Evolutionary conservation across 2,888 invertebrate species (phyloP).

Genomic region (Cryptus armator): DNA sequence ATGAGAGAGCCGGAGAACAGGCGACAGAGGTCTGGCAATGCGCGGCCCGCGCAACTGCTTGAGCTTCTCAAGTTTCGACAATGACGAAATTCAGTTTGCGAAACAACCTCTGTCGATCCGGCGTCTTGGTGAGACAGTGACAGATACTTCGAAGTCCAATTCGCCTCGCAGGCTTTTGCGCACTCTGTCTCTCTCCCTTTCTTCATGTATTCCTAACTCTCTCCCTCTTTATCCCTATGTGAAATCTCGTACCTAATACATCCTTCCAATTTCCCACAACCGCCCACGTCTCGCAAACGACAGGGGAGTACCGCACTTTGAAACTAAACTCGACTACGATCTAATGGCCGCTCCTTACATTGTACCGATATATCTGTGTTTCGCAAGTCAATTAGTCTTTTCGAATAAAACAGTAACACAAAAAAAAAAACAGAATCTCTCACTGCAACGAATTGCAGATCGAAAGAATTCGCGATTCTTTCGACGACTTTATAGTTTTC

Average conservation of each 20-base stretch:
- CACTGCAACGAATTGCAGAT: not conserved
- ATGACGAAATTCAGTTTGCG: slow-evolving; percentile 79
- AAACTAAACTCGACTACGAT: slow-evolving; percentile 54
- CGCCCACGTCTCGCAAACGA: slow-evolving; percentile 53
- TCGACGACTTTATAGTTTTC: not conserved
- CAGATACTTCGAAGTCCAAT: slow-evolving; percentile 72
- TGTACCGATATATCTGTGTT: not conserved
- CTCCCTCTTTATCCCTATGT: slow-evolving; percentile 27
- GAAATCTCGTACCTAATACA: slow-evolving; percentile 58
- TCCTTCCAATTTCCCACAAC: slow-evolving; percentile 34
- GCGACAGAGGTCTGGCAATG: slow-evolving; percentile 9
- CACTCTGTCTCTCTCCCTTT: not conserved
- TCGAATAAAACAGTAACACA: not conserved
- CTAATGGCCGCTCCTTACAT: slow-evolving; percentile 5
- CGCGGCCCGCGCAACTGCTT: slow-evolving; percentile 40
- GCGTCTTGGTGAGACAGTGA: slow-evolving; percentile 76
- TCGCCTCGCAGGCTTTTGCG: slow-evolving; percentile 50
- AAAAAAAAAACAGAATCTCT: not conserved
- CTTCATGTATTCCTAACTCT: slow-evolving; percentile 13
- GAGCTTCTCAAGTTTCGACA: slow-evolving; percentile 73
- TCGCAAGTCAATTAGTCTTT: slow-evolving; percentile 9
- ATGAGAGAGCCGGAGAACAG: not conserved
- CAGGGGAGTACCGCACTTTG: slow-evolving; percentile 36
- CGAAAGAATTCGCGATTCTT: not conserved
- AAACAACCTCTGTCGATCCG: slow-evolving; percentile 77